Base-by-base conservation (phyloP, 2,888 invertebrate species). In the Epinotia bilunana region DNA sequence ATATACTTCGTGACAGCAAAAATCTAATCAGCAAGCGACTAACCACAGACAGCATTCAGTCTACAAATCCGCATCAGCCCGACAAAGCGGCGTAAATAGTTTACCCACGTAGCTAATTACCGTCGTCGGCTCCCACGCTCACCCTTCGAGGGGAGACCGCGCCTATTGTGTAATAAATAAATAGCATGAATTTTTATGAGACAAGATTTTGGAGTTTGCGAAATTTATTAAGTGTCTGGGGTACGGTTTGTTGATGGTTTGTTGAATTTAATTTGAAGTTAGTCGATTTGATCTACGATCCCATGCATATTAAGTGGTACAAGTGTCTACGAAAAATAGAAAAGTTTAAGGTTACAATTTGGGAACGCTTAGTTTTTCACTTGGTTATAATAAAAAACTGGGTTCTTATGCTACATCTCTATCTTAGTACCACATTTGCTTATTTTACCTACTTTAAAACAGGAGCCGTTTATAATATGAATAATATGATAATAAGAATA, bases 121-220 rank as follows among this genome's bases (percentile, higher is more conserved):
- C 79, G 85, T 79, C 81, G 80, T 80, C 79, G 84, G 85, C 88
- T 91, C 91, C 90, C 91, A 90, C 91, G 91, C 85, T 87, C 81
- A 13, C 80, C 80, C 80, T 73, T 63, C 70, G 64, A 49, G 55
- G 18, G 63, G 33, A 28, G 58, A 43, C 76, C 78, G 76, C 76
- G 76, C 76, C 77, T 77, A 77, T 76, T 78, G 75, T 77, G 77
- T 80, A 77, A 78, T 76, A 77, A 77, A 74, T 76, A 77, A 76
- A 73, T 76, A 75, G 72, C 64, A 78, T 79, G 79, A 77, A 80
- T 79, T 75, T 75, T 75, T 72, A 75, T 75, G 57, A 67, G 60
- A 74, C 71, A 70, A 71, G 70, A 67, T 75, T 72, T 75, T 33
- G 67, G 62, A 72, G 75, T 57, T 75, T 75, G 74, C 74, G 60